Base-by-base conservation (phyloP, 2,797 vertebrate species). In the Sebastes iracundus region DNA sequence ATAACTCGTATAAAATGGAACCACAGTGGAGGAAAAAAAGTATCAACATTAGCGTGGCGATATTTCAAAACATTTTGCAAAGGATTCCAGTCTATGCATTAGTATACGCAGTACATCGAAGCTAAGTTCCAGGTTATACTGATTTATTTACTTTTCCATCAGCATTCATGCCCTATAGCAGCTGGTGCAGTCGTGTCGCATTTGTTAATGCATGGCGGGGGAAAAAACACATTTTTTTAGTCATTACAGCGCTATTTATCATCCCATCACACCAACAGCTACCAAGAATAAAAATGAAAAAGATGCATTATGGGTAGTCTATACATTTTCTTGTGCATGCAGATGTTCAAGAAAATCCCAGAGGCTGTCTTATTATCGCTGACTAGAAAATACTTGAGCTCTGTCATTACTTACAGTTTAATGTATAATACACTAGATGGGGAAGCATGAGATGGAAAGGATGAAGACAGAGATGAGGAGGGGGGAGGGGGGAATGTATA, bases 331-430 rank as follows among this genome's bases (percentile, higher is more conserved):
- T 55, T 82, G 60, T 75, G 81, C 77, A 80, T 83, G 85, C 79
- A 76, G 75, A 82, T 88, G 66, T 65, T 82, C 13, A 58, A 77
- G 2, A 78, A 87, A 90, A 86, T 81, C 86, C 90, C 87, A 6
- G 25, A 88, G 90, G 86, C 80, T 85, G 87, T 80, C 73, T 86
- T 86, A 84, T 91, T 85, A 92, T 84, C 25, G 84, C 91, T 92
- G 89, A 92, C 90, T 90, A 70, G 80, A 90, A 90, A 83, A 89
- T 81, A 83, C 81, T 79, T 87, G 67, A 92, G 88, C 80, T 86
- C 77, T 69, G 78, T 91, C 88, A 88, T 92, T 93, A 92, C 87
- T 91, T 93, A 87, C 77, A 91, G 86, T 91, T 92, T 83, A 89
- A 90, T 88, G 78, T 88, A 88, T 88, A 85, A 91, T 88, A 89